Evolutionary conservation across 2,888 invertebrate genomes (phyloP).

Genomic region (Perizoma flavofasciatum): DNA sequence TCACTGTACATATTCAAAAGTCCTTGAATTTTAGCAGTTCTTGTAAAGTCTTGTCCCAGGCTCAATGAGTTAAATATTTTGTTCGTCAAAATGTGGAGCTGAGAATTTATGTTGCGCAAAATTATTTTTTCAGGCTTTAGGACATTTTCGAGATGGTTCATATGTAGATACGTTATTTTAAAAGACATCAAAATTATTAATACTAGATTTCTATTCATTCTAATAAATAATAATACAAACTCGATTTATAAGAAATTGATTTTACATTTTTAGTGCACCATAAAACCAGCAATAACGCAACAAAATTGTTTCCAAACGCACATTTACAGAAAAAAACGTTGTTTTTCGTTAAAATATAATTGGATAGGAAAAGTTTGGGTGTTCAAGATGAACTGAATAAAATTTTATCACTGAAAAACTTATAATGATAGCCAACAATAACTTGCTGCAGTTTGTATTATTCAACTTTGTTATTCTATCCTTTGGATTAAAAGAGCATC

Average conservation of each 20-base stretch:
- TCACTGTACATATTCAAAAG: slow-evolving; percentile 47
- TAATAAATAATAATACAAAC: background rate
- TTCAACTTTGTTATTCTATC: slow-evolving; percentile 26
- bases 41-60: slow-evolving; percentile 37
- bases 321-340: background rate
- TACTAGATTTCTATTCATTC: slow-evolving; percentile 20
- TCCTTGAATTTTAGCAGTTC: slow-evolving; percentile 35
- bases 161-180: slow-evolving; percentile 30
- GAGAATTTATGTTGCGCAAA: slow-evolving; percentile 39
- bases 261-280: slow-evolving; percentile 4
- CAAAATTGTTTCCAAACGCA: background rate
- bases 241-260: background rate
- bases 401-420: slow-evolving; percentile 1
- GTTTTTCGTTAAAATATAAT: background rate
- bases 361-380: background rate
- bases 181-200: slow-evolving; percentile 23
- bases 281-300: slow-evolving; percentile 15
- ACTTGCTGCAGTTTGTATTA: slow-evolving; percentile 35
- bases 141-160: slow-evolving; percentile 21
- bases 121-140: slow-evolving; percentile 36
- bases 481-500: slow-evolving; percentile 44
- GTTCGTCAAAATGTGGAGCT: slow-evolving; percentile 44
- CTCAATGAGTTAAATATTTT: slow-evolving; percentile 47
- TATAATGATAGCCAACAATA: slow-evolving; percentile 22
- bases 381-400: slow-evolving; percentile 4